A percentile compares a stretch with the other conserved stretches of the same genome.
These are phyloP conservation scores for Philotrypesis tridentata DNA, from an alignment of 1,140 invertebrate species.

Conservation along the genomic window DNA sequence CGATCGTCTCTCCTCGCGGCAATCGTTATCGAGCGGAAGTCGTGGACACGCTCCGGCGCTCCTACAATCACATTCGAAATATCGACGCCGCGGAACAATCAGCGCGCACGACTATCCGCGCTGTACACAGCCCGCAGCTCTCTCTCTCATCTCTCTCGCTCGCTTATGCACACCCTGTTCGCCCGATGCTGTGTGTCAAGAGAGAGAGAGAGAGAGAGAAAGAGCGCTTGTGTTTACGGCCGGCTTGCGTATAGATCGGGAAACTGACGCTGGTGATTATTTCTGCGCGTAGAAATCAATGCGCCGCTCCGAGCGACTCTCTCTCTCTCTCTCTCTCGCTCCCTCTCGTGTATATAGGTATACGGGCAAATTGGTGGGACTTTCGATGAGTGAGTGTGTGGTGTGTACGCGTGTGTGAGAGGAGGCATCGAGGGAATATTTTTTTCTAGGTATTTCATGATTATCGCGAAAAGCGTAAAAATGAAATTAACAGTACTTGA, in stretches of 20 bases:
- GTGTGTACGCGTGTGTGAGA: too few species aligned
- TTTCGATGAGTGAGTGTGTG: too few species aligned
- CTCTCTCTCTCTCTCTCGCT: too few species aligned
- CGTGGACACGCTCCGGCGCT: conserved; percentile 20
- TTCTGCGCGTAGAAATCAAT: conserved; percentile 15
- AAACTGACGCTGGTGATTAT: conserved; percentile 22
- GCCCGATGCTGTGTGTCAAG: not conserved
- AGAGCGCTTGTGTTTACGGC: conserved; percentile 13
- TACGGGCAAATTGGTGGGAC: too few species aligned
- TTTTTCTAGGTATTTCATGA: too few species aligned
- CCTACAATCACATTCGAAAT: conserved; percentile 24
- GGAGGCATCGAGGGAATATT: too few species aligned
- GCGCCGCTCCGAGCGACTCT: not conserved
- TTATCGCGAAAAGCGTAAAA: too few species aligned
- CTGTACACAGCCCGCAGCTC: conserved; percentile 2
- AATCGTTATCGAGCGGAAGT: conserved; percentile 45
- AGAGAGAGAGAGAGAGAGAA: not conserved
- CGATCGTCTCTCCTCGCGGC: conserved; percentile 20
- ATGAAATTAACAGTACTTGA: too few species aligned
- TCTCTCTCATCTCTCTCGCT: not conserved
- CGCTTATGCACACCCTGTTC: not conserved
- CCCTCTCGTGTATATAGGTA: too few species aligned
- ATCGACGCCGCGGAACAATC: conserved; percentile 24
- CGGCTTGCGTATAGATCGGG: too few species aligned
- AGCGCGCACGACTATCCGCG: not conserved